Conservation (phyloP, 2,113 vertebrate species). For the Podarcis cretensis region DNA sequence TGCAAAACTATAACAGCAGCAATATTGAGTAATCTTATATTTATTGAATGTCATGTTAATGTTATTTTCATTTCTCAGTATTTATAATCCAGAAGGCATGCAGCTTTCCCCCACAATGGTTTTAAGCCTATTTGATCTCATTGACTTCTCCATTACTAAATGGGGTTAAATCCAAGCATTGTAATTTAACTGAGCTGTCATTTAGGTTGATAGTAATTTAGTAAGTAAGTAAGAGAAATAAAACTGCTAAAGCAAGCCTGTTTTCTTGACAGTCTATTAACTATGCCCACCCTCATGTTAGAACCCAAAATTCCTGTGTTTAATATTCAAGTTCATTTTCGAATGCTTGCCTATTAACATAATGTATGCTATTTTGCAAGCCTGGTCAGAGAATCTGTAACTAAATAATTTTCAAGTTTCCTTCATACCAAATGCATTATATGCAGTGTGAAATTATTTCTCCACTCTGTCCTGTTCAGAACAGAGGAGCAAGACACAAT, state of each 20-base stretch:
- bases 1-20: not conserved
- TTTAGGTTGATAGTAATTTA: conserved; percentile 19
- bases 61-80: conserved; percentile 5
- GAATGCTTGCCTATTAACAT: conserved; percentile 80
- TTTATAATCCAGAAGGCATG: not conserved
- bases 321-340: conserved; percentile 85
- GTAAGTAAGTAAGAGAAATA: not conserved
- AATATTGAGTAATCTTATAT: not conserved
- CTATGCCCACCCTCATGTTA: conserved; percentile 69
- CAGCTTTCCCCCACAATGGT: not conserved
- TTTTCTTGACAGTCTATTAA: conserved; percentile 56
- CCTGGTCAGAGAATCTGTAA: conserved; percentile 82
- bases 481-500: conserved; percentile 64
- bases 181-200: not conserved
- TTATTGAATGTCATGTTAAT: not conserved
- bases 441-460: conserved; percentile 86
- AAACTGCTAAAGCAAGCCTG: conserved; percentile 69
- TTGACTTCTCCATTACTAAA: conserved; percentile 10
- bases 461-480: conserved; percentile 67
- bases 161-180: conserved; percentile 1
- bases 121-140: not conserved
- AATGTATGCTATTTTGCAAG: conserved; percentile 82
- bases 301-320: conserved; percentile 75
- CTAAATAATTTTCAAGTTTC: conserved; percentile 86
- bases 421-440: conserved; percentile 81